Conservation (phyloP, 2,888 invertebrate species). For the Drosophila setosimentum region DNA sequence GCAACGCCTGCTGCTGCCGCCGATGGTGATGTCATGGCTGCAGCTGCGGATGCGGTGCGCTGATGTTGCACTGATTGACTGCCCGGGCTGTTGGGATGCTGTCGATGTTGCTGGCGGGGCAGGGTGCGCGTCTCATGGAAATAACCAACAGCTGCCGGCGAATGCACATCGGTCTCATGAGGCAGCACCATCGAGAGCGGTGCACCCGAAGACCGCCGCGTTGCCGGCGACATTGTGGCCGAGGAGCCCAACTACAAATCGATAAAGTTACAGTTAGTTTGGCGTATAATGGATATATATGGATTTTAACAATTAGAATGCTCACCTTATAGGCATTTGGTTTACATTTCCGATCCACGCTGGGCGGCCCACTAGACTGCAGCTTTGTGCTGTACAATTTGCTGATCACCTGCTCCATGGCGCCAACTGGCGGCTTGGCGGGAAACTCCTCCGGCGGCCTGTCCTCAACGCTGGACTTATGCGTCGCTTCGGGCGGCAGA, state of each 20-base stretch:
- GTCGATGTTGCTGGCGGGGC: constrained; percentile 80
- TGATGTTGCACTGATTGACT: constrained; percentile 77
- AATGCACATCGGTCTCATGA: constrained; percentile 73
- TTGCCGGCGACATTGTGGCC: constrained; percentile 73
- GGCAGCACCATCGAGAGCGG: constrained; percentile 82
- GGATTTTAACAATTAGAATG: background rate
- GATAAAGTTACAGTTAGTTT: background rate
- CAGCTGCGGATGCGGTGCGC: constrained; percentile 77
- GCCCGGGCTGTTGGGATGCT: constrained; percentile 66
- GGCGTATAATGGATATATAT: background rate
- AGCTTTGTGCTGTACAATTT: constrained; percentile 64
- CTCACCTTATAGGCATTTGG: constrained; percentile 86
- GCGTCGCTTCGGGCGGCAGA: constrained; percentile 26
- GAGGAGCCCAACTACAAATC: constrained; percentile 59
- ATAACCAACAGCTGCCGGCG: constrained; percentile 49
- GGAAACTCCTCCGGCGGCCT: constrained; percentile 82
- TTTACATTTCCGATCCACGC: constrained; percentile 88
- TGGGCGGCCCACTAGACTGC: constrained; percentile 85
- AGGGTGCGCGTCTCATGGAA: constrained; percentile 82
- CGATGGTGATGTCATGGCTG: constrained; percentile 61
- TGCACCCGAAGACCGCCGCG: constrained; percentile 79
- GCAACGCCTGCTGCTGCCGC: constrained; percentile 28
- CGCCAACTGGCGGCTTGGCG: constrained; percentile 79
- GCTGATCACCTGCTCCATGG: constrained; percentile 65
- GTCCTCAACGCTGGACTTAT: constrained; percentile 69